Evolutionary conservation across 37 sponge, comb jelly and placozoan genomes (phyloP).

Genomic region (Geodia barretti): DNA sequence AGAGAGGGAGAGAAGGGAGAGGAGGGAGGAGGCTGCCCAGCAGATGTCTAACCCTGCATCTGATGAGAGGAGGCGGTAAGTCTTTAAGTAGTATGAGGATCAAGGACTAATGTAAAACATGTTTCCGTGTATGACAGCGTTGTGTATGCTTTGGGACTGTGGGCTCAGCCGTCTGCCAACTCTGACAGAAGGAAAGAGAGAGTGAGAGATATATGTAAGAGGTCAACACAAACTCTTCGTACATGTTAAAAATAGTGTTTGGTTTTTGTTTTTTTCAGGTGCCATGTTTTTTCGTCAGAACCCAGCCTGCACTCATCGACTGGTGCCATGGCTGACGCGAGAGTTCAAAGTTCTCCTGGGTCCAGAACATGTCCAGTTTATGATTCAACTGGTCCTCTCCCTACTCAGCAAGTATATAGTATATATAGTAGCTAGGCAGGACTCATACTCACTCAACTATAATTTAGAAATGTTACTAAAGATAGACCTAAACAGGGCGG

Average conservation of each 20-base stretch:
- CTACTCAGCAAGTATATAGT: conserved; percentile 71
- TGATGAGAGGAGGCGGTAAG: conserved; percentile 32
- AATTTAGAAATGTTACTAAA: not conserved
- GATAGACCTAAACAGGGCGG: too few relatives aligned
- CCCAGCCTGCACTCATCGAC: conserved; percentile 76
- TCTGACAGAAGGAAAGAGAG: conserved; percentile 23
- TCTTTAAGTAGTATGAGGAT: not conserved
- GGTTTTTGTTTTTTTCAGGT: conserved; percentile 30
- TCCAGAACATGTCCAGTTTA: conserved; percentile 60
- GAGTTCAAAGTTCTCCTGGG: conserved; percentile 72
- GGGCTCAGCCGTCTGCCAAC: conserved; percentile 42
- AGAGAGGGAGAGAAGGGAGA: too few relatives aligned
- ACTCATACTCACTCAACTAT: not conserved
- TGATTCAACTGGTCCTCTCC: conserved; percentile 70
- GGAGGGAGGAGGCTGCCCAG: too few relatives aligned
- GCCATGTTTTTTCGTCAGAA: conserved; percentile 64
- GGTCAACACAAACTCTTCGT: not conserved
- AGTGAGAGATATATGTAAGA: conserved; percentile 62
- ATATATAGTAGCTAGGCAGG: too few relatives aligned
- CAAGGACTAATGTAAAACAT: not conserved
- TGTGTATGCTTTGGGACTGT: conserved; percentile 53
- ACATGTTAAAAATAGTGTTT: not conserved
- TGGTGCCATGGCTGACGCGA: conserved; percentile 71
- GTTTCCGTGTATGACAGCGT: conserved; percentile 8
- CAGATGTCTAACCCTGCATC: conserved; percentile 22